Base-by-base conservation (phyloP, 2,888 invertebrate species). In the Ophion ellenae region DNA sequence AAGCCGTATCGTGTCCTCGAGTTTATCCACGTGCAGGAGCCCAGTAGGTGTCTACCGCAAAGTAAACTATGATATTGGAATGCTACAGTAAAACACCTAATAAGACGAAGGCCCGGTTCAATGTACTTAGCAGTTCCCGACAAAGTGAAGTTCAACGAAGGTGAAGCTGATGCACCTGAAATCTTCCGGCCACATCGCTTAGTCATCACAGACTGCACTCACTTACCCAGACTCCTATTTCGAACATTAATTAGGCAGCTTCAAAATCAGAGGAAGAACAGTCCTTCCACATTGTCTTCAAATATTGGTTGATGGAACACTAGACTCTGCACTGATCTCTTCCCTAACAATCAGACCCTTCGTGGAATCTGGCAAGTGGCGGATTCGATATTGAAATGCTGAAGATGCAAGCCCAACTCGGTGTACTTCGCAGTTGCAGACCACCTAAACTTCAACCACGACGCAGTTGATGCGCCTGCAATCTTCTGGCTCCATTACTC, bases 21-120 rank as follows among this genome's bases (percentile, higher is more conserved):
- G 80, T 71, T 84, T 80, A 80, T 81, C 70, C 71, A 64, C 75
- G 75, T 80, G 79, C 80, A 47, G 79, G 80, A 75, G 83, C 79
- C 70, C 70, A 36, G 75, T 76, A 84, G 83, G 63, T 84, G 83
- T 84, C 80, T 80, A 20, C 9, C 40, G 40, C 40, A 9, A 7
- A 40, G 20, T 70, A 59, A 59, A 69, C 63, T 69, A 74, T 36
- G 63, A 74, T 83, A 64, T 83, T 63, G 40, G 40, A 74, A 59
- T 53, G 4, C 59, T 74, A 79, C 78, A 74, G 83, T 73, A n/a
- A 67, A 63, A 24, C n/a, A 17, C 20, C 20, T 20, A 59, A 6
- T 40, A 74, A 74, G 45, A 66, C 45, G 53, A 53, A 53, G 53
- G 53, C 14, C 53, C 5, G 9, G 6, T 9, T 6, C 40, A 5